Conservation (phyloP, 2,797 vertebrate species). For the Salmo trutta region DNA sequence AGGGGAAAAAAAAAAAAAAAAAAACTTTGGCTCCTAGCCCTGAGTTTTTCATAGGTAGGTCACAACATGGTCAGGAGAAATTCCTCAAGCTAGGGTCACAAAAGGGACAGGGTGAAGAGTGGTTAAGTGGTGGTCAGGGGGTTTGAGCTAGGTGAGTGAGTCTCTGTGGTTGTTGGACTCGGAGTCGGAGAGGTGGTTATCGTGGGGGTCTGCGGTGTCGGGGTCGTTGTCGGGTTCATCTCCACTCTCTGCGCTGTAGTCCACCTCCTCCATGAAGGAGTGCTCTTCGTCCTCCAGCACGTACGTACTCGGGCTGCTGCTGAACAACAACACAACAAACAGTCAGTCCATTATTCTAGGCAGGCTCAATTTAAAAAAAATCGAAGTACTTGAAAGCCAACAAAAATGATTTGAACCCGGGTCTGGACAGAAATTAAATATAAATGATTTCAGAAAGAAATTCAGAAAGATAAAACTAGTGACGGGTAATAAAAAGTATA, state of each 20-base stretch:
- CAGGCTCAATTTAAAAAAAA: not conserved
- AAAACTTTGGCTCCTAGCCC: not conserved
- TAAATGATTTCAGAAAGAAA: not conserved
- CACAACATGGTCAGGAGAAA: not conserved
- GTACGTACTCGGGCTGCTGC: slow-evolving; percentile 85
- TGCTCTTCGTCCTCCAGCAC: slow-evolving; percentile 96
- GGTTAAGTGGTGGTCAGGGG: not conserved
- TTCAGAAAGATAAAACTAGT: not conserved
- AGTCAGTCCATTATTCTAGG: not conserved
- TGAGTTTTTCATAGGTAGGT: not conserved
- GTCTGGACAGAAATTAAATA: not conserved
- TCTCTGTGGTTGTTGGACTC: slow-evolving; percentile 79
- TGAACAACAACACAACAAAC: slow-evolving; percentile 17
- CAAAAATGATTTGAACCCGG: not conserved
- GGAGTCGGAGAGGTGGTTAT: slow-evolving; percentile 80
- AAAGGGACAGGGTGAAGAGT: slow-evolving; percentile 14
- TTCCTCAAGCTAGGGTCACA: not conserved
- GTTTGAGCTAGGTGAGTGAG: slow-evolving; percentile 35
- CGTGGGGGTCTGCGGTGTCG: slow-evolving; percentile 82
- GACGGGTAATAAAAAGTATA: not conserved
- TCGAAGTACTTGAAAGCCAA: not conserved
- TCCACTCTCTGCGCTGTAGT: slow-evolving; percentile 98
- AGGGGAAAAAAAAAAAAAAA: too few species aligned
- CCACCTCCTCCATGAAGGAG: slow-evolving; percentile 92
- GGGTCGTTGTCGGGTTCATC: slow-evolving; percentile 80